A percentile compares a stretch with the other conserved stretches of the same genome.
Conservation (phyloP, 2,888 invertebrate genomes). For the Scaptomyza reducta region DNA sequence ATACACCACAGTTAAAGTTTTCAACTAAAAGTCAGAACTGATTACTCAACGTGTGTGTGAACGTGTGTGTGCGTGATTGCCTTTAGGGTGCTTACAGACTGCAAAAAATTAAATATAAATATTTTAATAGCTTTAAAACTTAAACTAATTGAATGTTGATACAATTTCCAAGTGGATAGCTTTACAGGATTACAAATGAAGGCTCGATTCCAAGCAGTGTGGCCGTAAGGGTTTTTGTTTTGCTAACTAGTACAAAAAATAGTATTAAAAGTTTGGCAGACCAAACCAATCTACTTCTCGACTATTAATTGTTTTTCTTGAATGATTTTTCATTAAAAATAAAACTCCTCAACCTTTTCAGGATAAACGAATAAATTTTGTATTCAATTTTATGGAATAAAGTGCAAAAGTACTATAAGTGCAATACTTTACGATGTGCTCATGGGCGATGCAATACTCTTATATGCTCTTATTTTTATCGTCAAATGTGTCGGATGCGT, state of each 20-base stretch:
- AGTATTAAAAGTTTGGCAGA: no score
- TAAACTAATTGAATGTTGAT: neutral
- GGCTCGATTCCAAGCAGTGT: neutral
- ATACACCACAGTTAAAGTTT: slow-evolving; percentile 1
- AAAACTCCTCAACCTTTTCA: neutral
- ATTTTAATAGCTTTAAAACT: neutral
- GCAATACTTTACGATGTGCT: slow-evolving; percentile 36
- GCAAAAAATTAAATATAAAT: neutral
- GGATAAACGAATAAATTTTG: neutral
- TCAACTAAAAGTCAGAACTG: slow-evolving; percentile 5
- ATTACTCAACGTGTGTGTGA: neutral
- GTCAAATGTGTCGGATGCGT: slow-evolving; percentile 48
- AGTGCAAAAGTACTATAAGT: slow-evolving; percentile 3
- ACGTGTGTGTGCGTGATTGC: neutral
- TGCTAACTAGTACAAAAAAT: no score
- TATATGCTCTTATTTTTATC: slow-evolving; percentile 28
- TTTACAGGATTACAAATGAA: neutral
- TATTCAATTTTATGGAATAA: slow-evolving; percentile 2
- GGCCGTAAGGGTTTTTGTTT: neutral
- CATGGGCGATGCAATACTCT: slow-evolving; percentile 18
- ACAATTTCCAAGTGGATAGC: neutral
- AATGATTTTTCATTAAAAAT: neutral
- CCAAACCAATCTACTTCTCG: neutral
- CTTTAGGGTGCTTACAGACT: neutral
- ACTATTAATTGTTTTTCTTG: neutral